A percentile compares a stretch with the other conserved stretches of the same genome.
phyloP scores from a whole-genome alignment of 2,797 vertebrate genomes.

The Sebastes itinus region DNA sequence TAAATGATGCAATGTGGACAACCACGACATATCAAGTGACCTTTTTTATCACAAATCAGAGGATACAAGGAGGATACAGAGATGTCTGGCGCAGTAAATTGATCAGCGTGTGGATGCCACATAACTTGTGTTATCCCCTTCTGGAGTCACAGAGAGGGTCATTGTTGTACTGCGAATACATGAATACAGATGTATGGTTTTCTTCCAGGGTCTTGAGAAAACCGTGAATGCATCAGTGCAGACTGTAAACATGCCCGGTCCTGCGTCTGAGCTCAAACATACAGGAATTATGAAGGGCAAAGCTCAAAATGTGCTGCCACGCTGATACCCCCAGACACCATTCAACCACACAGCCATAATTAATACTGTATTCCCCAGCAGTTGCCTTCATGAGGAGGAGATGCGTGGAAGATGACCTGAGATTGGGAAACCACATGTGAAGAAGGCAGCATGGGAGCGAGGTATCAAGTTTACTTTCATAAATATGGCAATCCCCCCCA shows the following conservation, averaged over 20 bases:
- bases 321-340: conserved; percentile 79
- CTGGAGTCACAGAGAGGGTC: conserved; percentile 68
- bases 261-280: conserved; percentile 75
- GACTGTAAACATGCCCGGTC: conserved; percentile 80
- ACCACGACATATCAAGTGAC: conserved; percentile 65
- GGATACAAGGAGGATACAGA: conserved; percentile 4
- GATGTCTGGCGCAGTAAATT: conserved; percentile 55
- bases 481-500: conserved; percentile 81
- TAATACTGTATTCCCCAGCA: conserved; percentile 84
- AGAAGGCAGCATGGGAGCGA: conserved; percentile 69
- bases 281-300: conserved; percentile 81
- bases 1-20: conserved; percentile 53
- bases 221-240: conserved; percentile 56
- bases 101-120: conserved; percentile 60
- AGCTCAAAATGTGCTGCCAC: conserved; percentile 78
- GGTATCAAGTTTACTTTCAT: conserved; percentile 84
- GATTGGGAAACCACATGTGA: conserved; percentile 84
- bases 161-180: conserved; percentile 72
- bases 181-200: conserved; percentile 68
- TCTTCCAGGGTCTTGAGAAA: conserved; percentile 14
- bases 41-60: conserved; percentile 45
- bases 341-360: conserved; percentile 86
- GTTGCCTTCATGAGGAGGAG: conserved; percentile 82
- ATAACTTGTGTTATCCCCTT: conserved; percentile 54
- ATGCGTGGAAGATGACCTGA: conserved; percentile 82